These are phyloP conservation scores for Ophion costatus DNA, from an alignment of 2,888 invertebrate genomes.

Conservation along the genomic window DNA sequence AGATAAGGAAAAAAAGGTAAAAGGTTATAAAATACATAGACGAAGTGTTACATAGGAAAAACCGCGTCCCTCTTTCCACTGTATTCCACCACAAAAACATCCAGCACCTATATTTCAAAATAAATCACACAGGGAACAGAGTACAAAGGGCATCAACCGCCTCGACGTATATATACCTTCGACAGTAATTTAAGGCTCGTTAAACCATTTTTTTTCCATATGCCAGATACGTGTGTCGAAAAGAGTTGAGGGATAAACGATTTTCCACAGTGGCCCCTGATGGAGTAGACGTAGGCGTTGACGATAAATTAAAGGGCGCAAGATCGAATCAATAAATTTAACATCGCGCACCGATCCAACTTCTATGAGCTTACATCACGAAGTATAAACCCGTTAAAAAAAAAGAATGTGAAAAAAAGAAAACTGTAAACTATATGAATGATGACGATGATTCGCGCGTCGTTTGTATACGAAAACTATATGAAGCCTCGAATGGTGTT, in stretches of 20 bases:
- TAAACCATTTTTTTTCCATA: not conserved
- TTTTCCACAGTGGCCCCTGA: conserved; percentile 1
- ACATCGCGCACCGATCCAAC: not conserved
- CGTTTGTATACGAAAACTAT: not conserved
- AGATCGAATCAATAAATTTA: conserved; percentile 16
- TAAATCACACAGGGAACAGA: not conserved
- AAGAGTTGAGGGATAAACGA: not conserved
- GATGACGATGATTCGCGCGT: not conserved
- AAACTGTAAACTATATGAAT: not conserved
- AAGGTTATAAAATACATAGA: too few species aligned
- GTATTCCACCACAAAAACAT: too few species aligned
- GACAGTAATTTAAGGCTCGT: not conserved
- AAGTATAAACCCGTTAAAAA: not conserved
- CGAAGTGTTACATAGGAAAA: too few species aligned
- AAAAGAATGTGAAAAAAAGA: too few species aligned
- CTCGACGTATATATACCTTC: not conserved
- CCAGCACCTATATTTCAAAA: too few species aligned
- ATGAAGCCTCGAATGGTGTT: too few species aligned
- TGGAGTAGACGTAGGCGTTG: not conserved
- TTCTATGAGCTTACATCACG: not conserved
- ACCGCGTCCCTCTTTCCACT: too few species aligned
- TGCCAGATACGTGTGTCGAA: not conserved
- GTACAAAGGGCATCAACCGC: not conserved
- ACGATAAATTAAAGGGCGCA: conserved; percentile 13
- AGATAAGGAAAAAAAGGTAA: too few species aligned